Percentiles rank a stretch among this genome's conserved stretches.
Conservation (phyloP, 2,113 vertebrate species). For the Prietella phreatophila region DNA sequence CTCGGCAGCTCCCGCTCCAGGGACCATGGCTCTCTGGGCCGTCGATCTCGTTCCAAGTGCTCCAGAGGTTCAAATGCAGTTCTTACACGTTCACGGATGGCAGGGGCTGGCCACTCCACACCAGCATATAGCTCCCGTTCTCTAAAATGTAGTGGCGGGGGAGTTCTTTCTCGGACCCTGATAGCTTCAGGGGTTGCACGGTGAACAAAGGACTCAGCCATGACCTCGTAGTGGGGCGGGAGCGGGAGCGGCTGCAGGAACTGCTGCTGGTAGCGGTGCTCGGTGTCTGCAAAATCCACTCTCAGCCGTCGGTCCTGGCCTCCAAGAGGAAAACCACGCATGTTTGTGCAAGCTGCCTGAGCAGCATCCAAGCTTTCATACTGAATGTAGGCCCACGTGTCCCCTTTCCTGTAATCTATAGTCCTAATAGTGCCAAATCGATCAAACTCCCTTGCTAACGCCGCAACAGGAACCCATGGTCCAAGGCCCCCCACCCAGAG, state of each 20-base stretch:
- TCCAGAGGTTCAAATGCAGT: constrained; percentile 88
- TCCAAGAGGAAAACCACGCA: constrained; percentile 93
- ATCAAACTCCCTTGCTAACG: constrained; percentile 93
- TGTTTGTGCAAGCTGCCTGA: constrained; percentile 92
- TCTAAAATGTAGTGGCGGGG: constrained; percentile 89
- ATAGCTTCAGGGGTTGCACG: constrained; percentile 85
- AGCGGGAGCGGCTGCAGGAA: constrained; percentile 87
- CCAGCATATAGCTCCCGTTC: constrained; percentile 90
- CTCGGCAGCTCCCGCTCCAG: constrained; percentile 85
- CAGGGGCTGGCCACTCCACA: constrained; percentile 87
- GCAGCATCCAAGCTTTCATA: constrained; percentile 97
- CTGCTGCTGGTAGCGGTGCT: constrained; percentile 93
- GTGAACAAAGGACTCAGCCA: constrained; percentile 92
- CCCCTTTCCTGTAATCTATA: constrained; percentile 96
- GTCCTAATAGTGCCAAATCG: constrained; percentile 96
- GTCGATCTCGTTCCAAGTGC: constrained; percentile 84
- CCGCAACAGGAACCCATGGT: constrained; percentile 91
- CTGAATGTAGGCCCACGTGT: constrained; percentile 97
- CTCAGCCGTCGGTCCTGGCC: constrained; percentile 89
- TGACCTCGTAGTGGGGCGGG: constrained; percentile 88
- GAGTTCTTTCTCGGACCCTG: constrained; percentile 88
- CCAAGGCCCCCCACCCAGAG: constrained; percentile 96
- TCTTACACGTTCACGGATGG: constrained; percentile 83
- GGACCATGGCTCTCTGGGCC: constrained; percentile 89
- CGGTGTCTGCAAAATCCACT: constrained; percentile 94